Evolutionary conservation across 1,140 invertebrate genomes (phyloP).

Genomic region (Drosophila obscura): DNA sequence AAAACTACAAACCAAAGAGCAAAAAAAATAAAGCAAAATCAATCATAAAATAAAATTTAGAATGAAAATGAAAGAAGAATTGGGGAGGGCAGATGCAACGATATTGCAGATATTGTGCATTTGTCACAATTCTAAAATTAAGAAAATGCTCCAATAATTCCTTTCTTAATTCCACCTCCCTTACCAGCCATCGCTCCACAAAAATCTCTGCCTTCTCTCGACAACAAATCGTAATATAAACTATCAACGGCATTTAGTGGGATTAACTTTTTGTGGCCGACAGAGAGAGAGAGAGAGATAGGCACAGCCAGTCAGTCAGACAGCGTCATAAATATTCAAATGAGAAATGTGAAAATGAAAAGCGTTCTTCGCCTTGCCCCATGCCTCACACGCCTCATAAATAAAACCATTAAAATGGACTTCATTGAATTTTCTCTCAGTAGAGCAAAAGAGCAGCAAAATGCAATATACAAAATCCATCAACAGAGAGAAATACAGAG

Average conservation of each 20-base stretch:
- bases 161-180: constrained; percentile 8
- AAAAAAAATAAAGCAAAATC: constrained; percentile 42
- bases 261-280: constrained; percentile 81
- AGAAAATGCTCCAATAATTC: constrained; percentile 19
- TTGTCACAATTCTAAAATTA: constrained; percentile 56
- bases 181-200: not conserved
- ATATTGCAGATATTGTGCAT: constrained; percentile 48
- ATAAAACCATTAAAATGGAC: constrained; percentile 76
- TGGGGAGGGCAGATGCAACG: constrained; percentile 27
- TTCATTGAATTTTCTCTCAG: constrained; percentile 54
- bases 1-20: constrained; percentile 8
- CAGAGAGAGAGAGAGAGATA: constrained; percentile 50
- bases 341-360: constrained; percentile 16
- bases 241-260: constrained; percentile 79
- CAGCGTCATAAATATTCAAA: constrained; percentile 46
- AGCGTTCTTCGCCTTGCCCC: constrained; percentile 28
- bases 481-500: constrained; percentile 6
- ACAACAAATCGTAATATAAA: constrained; percentile 70
- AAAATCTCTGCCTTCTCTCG: too few species aligned
- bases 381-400: constrained; percentile 58
- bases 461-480: constrained; percentile 39
- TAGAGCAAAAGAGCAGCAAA: constrained; percentile 18
- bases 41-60: constrained; percentile 34
- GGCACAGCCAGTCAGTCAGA: constrained; percentile 34
- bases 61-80: constrained; percentile 10